phyloP scores from a whole-genome alignment of 2,888 invertebrate genomes.

The Busseola fusca region DNA sequence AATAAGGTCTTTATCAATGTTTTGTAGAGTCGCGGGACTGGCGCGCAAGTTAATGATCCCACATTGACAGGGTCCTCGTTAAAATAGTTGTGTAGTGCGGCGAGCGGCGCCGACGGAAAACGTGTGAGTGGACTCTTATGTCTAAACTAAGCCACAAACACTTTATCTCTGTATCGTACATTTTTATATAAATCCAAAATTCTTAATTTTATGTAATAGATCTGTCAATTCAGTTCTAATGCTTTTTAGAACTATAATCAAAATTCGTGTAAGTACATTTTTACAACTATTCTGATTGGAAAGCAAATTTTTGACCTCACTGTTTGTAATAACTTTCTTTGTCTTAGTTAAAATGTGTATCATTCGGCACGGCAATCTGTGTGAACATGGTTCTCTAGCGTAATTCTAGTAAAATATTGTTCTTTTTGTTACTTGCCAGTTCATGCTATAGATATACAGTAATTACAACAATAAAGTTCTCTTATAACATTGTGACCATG shows the following conservation, averaged over 20 bases:
- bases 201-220: slow-evolving; percentile 55
- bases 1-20: slow-evolving; percentile 68
- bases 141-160: slow-evolving; percentile 71
- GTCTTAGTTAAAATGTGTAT: slow-evolving; percentile 75
- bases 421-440: slow-evolving; percentile 87
- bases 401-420: slow-evolving; percentile 84
- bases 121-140: slow-evolving; percentile 1
- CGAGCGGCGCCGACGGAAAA: slow-evolving; percentile 58
- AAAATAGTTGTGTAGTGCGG: slow-evolving; percentile 69
- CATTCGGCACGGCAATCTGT: slow-evolving; percentile 79
- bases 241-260: slow-evolving; percentile 81
- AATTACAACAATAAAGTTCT: slow-evolving; percentile 89
- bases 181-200: slow-evolving; percentile 70
- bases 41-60: slow-evolving; percentile 47
- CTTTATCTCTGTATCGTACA: slow-evolving; percentile 69
- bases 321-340: slow-evolving; percentile 71
- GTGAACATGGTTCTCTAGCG: slow-evolving; percentile 85
- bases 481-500: slow-evolving; percentile 86
- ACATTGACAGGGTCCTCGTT: slow-evolving; percentile 68
- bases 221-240: slow-evolving; percentile 72
- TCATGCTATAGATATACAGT: slow-evolving; percentile 89
- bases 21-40: slow-evolving; percentile 51
- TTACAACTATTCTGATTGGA: slow-evolving; percentile 67
- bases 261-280: slow-evolving; percentile 76
- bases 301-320: slow-evolving; percentile 76